Evolutionary conservation across 2,113 vertebrate genomes (phyloP).

Genomic region (Pelmatolapia mariae): DNA sequence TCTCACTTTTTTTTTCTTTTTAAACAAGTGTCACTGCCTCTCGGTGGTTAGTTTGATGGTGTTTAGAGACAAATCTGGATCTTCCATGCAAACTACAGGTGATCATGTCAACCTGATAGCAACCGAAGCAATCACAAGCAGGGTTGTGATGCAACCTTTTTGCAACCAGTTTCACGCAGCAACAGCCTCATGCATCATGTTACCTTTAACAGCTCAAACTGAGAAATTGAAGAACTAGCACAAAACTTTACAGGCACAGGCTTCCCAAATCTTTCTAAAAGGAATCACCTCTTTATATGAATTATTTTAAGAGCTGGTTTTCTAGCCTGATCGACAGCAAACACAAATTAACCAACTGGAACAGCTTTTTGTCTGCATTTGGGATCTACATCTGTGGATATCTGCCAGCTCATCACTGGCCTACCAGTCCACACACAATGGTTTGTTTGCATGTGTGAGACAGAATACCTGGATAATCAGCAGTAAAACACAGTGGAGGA

Average conservation of each 20-base stretch:
- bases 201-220: not conserved
- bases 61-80: not conserved
- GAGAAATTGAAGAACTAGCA: not conserved
- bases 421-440: not conserved
- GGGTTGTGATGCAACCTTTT: not conserved
- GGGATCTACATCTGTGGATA: not conserved
- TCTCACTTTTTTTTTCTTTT: not conserved
- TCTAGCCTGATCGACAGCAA: not conserved
- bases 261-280: not conserved
- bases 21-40: not conserved
- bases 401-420: not conserved
- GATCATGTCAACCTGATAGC: accelerated
- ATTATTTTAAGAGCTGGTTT: not conserved
- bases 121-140: not conserved
- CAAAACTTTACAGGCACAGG: not conserved
- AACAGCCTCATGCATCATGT: not conserved
- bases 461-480: not conserved
- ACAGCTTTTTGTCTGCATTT: not conserved
- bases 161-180: not conserved
- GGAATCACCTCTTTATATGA: not conserved
- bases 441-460: not conserved
- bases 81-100: not conserved
- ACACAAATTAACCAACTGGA: not conserved
- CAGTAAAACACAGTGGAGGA: not conserved
- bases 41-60: not conserved